Conservation (phyloP, 2,888 invertebrate species). For the Diadromus collaris region DNA sequence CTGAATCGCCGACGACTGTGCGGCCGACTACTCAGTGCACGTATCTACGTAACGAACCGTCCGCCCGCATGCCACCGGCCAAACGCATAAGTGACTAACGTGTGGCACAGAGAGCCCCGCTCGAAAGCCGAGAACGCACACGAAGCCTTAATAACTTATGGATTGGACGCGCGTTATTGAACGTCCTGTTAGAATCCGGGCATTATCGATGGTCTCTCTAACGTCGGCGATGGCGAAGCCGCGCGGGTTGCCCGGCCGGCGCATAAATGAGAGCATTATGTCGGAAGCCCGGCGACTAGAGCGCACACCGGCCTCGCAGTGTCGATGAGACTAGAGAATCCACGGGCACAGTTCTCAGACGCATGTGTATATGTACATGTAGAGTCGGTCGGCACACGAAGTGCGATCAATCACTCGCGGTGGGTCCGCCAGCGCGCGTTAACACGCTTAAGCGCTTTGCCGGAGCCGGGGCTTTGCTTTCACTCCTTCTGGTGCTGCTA, state of each 20-base stretch:
- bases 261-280: conserved; percentile 72
- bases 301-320: conserved; percentile 9
- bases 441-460: conserved; percentile 72
- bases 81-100: conserved; percentile 38
- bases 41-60: conserved; percentile 29
- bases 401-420: conserved; percentile 75
- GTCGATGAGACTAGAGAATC: conserved; percentile 15
- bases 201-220: conserved; percentile 72
- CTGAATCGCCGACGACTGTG: conserved; percentile 20
- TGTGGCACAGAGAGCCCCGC: background rate
- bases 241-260: conserved; percentile 55
- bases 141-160: conserved; percentile 77
- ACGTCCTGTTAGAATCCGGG: conserved; percentile 75
- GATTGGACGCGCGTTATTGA: conserved; percentile 76
- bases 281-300: conserved; percentile 64
- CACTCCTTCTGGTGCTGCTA: conserved; percentile 31
- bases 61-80: conserved; percentile 42
- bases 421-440: conserved; percentile 63
- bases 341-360: conserved; percentile 36
- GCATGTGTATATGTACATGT: conserved; percentile 9
- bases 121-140: conserved; percentile 66
- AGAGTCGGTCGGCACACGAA: conserved; percentile 60
- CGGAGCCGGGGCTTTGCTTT: conserved; percentile 56
- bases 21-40: background rate
- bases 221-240: conserved; percentile 41